phyloP scores from a whole-genome alignment of 2,888 invertebrate genomes.

The Actias luna region DNA sequence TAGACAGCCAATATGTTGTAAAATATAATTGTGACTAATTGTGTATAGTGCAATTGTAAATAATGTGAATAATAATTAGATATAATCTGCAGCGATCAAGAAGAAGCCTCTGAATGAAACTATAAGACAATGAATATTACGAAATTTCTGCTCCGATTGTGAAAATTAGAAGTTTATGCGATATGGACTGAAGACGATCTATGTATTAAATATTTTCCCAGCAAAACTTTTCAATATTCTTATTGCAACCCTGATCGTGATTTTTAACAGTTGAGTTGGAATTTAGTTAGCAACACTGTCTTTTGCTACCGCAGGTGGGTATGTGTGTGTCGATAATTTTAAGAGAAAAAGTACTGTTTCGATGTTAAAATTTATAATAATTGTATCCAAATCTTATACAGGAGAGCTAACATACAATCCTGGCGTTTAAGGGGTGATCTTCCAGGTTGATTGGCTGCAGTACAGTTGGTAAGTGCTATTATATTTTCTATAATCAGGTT shows the following conservation, averaged over 20 bases:
- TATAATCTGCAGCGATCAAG: too few relatives aligned
- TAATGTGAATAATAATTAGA: too few relatives aligned
- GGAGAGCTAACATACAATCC: conserved; percentile 67
- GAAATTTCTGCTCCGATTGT: too few relatives aligned
- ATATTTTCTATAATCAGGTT: conserved; percentile 63
- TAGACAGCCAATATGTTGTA: too few relatives aligned
- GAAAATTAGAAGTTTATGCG: too few relatives aligned
- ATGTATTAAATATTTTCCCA: background rate
- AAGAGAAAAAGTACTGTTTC: conserved; percentile 13
- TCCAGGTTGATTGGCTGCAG: conserved; percentile 77
- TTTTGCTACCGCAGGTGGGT: conserved; percentile 75
- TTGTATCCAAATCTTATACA: conserved; percentile 46
- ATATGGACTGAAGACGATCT: background rate
- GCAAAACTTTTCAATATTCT: background rate
- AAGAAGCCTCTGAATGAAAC: too few relatives aligned
- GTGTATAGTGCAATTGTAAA: too few relatives aligned
- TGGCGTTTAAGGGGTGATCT: conserved; percentile 71
- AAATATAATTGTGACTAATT: too few relatives aligned
- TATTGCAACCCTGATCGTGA: background rate
- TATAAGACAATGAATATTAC: too few relatives aligned
- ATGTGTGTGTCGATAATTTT: conserved; percentile 50
- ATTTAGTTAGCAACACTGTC: conserved; percentile 38
- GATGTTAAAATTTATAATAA: conserved; percentile 12
- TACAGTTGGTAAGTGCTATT: conserved; percentile 71
- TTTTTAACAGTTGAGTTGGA: background rate